Conservation (phyloP, 2,888 invertebrate species). For the Oligia fasciuncula region DNA sequence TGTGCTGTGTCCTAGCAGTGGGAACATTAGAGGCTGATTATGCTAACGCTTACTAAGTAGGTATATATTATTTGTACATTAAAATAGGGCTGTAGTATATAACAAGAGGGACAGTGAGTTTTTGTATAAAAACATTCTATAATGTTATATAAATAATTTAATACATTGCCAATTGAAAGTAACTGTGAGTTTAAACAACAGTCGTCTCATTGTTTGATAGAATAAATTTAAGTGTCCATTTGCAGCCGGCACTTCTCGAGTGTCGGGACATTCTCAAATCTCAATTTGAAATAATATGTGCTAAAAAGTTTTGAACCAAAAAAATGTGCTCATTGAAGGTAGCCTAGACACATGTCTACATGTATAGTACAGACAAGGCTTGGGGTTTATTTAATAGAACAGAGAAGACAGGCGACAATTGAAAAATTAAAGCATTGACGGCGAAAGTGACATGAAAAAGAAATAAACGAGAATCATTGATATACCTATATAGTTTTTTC, state of each 20-base stretch:
- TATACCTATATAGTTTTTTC: too few relatives aligned
- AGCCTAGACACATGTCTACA: background rate
- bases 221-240: background rate
- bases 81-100: background rate
- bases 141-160: constrained; percentile 1
- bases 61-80: too few relatives aligned
- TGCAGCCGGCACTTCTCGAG: background rate
- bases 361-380: background rate
- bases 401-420: background rate
- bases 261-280: background rate
- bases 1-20: too few relatives aligned
- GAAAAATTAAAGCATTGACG: too few relatives aligned
- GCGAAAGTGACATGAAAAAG: too few relatives aligned
- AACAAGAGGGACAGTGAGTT: background rate
- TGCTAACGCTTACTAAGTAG: background rate
- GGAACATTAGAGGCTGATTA: background rate
- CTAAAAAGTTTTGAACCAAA: background rate
- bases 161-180: background rate
- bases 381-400: background rate
- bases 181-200: background rate
- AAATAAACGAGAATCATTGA: too few relatives aligned
- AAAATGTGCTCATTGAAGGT: background rate
- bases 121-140: background rate
- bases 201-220: background rate
- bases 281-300: background rate